Conservation (phyloP, 2,888 invertebrate species). For the Pocota personata region DNA sequence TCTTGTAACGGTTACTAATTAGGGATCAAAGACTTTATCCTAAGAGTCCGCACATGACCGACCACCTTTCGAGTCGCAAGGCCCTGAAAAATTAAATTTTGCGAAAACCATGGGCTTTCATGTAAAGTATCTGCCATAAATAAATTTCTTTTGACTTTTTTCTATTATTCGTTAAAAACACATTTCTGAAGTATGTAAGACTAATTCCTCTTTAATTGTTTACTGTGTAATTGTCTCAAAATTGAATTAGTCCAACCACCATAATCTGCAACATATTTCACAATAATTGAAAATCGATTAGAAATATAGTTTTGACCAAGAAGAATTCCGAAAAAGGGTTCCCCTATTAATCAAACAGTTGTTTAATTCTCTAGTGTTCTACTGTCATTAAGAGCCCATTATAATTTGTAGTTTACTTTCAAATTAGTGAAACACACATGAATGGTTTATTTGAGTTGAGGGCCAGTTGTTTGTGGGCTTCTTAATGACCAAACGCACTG, state of each 20-base stretch:
- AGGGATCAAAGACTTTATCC: no score
- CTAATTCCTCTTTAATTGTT: background rate
- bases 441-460: conserved; percentile 29
- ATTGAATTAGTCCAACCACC: conserved; percentile 17
- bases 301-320: background rate
- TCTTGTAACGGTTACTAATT: no score
- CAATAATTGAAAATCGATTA: conserved; percentile 45
- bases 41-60: no score
- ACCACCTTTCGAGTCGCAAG: no score
- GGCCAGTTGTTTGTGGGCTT: conserved; percentile 19
- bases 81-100: no score
- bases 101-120: no score
- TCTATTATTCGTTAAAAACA: no score
- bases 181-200: background rate
- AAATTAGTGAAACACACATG: conserved; percentile 40
- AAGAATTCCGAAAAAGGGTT: conserved; percentile 18
- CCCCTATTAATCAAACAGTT: conserved; percentile 35
- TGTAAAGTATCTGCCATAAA: background rate
- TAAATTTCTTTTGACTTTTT: no score
- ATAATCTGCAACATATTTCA: conserved; percentile 12
- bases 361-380: conserved; percentile 25
- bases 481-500: background rate
- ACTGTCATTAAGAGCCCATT: conserved; percentile 38
- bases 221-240: background rate
- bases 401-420: conserved; percentile 45